Conservation (phyloP, 2,113 vertebrate genomes). For the Isichthys henryi region DNA sequence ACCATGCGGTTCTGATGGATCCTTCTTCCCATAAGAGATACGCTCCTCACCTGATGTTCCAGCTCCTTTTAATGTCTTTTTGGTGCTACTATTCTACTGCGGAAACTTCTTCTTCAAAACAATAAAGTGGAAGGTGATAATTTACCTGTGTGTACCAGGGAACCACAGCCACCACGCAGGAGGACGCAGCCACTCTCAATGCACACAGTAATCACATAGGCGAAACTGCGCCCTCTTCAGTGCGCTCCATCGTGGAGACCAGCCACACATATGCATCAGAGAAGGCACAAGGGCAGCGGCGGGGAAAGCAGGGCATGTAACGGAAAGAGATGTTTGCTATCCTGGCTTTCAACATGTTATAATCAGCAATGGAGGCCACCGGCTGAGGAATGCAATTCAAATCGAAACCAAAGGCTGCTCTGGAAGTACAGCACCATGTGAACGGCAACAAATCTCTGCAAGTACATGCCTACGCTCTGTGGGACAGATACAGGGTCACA, state of each 20-base stretch:
- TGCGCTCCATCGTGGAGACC: neutral
- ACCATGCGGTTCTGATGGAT: neutral
- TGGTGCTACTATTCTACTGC: neutral
- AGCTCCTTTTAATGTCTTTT: neutral
- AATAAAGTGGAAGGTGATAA: neutral
- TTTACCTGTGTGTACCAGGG: neutral
- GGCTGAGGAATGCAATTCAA: neutral
- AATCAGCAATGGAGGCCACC: neutral
- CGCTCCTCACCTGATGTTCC: neutral
- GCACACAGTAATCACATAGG: neutral
- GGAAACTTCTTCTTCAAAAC: neutral
- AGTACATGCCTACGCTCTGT: no score
- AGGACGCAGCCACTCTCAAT: neutral
- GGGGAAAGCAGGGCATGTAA: neutral
- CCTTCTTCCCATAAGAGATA: neutral
- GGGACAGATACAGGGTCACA: no score
- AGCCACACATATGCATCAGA: neutral
- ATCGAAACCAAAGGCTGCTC: neutral
- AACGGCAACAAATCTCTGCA: no score
- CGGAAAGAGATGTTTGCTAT: neutral
- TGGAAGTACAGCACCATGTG: neutral
- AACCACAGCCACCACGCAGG: neutral
- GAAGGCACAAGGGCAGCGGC: neutral
- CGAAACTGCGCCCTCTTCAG: neutral
- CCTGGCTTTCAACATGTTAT: neutral